These are phyloP conservation scores for Prietella phreatophila DNA, from an alignment of 2,113 vertebrate genomes.

Conservation along the genomic window DNA sequence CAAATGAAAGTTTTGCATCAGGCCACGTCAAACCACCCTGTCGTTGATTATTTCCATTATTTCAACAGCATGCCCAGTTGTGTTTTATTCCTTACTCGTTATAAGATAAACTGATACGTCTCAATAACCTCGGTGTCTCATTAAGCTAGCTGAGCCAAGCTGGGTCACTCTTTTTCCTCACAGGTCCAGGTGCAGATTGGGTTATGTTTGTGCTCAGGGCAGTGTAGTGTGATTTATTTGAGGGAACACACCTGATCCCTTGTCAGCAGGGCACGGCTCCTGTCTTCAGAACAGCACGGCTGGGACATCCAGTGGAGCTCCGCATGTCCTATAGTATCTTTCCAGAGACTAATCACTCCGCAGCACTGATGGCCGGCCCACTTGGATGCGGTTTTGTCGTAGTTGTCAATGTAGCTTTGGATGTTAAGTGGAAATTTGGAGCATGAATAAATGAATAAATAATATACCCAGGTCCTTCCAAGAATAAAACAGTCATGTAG, in stretches of 20 bases:
- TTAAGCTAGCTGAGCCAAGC: conserved; percentile 8
- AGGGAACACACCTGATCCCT: conserved; percentile 43
- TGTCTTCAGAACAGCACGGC: conserved; percentile 31
- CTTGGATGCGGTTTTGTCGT: neutral
- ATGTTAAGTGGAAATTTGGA: conserved; percentile 10
- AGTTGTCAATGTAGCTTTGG: neutral
- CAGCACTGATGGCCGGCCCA: neutral
- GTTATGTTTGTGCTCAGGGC: conserved; percentile 14
- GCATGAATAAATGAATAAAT: neutral
- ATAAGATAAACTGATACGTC: conserved; percentile 1
- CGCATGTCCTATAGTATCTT: conserved; percentile 17
- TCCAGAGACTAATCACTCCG: neutral
- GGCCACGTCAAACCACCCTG: neutral
- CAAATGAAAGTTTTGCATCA: neutral
- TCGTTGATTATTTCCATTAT: neutral
- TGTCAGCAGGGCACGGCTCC: conserved; percentile 1
- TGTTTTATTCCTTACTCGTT: neutral
- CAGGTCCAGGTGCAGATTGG: conserved; percentile 22
- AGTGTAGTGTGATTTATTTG: conserved; percentile 39
- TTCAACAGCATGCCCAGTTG: neutral
- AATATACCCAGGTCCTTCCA: neutral
- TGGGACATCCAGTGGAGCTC: conserved; percentile 11
- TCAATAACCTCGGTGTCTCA: conserved; percentile 9
- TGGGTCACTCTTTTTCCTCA: conserved; percentile 7
- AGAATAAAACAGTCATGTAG: neutral